Conservation (phyloP, 1,140 invertebrate species). For the Brachionus plicatilis region DNA sequence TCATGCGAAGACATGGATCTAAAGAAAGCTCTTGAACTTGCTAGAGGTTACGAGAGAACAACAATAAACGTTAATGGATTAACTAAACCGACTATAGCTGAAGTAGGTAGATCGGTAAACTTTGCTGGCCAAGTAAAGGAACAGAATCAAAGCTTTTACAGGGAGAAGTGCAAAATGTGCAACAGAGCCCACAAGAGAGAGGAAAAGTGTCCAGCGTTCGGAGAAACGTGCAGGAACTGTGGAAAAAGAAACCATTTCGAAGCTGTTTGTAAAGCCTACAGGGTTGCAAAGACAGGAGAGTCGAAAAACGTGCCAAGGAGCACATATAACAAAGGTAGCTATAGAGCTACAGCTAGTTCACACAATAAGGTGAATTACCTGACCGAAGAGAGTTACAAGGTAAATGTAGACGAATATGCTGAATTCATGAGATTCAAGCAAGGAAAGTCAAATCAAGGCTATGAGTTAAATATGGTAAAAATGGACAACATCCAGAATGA, state of each 20-base stretch:
- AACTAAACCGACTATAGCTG: not conserved
- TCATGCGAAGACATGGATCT: not conserved
- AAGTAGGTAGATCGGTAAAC: not conserved
- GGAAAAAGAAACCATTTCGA: not conserved
- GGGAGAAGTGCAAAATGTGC: not conserved
- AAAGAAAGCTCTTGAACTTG: not conserved
- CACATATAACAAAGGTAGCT: not conserved
- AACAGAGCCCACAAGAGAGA: not conserved
- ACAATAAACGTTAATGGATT: too few relatives aligned
- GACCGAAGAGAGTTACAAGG: not conserved
- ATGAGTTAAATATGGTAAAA: not conserved
- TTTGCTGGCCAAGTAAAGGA: not conserved
- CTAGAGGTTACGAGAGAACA: not conserved
- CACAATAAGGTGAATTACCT: not conserved
- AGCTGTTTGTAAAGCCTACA: not conserved
- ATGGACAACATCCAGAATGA: not conserved
- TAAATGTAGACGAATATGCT: not conserved
- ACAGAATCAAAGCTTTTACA: not conserved
- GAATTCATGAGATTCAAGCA: not conserved
- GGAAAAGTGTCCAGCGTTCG: not conserved
- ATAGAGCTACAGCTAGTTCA: not conserved
- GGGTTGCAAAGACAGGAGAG: not conserved
- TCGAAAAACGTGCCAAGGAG: not conserved
- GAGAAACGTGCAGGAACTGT: not conserved
- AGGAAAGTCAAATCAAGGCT: not conserved